These are phyloP conservation scores for Alectura lathami DNA, from an alignment of 2,113 vertebrate species.

Conservation along the genomic window DNA sequence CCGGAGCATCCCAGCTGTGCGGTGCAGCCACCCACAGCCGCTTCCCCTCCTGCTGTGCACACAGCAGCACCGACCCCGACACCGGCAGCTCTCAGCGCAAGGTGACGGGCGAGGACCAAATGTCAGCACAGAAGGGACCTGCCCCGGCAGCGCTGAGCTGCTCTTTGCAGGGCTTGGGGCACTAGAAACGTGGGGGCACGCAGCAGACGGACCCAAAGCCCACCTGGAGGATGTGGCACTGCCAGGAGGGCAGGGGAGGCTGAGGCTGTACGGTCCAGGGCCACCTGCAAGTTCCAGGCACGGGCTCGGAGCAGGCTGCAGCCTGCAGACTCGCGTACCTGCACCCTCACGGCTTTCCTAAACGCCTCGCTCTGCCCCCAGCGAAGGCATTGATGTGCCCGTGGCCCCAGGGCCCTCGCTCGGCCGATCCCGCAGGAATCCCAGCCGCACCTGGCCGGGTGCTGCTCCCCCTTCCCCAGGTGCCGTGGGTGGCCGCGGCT, in stretches of 20 bases:
- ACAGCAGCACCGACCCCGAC: not conserved
- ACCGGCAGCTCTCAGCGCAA: not conserved
- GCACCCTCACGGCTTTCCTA: not conserved
- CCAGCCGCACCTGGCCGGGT: slow-evolving; percentile 10
- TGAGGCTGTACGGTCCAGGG: rapidly evolving
- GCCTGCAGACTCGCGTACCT: not conserved
- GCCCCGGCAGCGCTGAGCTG: not conserved
- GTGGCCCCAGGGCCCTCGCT: not conserved
- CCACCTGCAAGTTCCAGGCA: not conserved
- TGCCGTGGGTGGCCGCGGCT: not conserved
- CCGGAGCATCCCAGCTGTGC: slow-evolving; percentile 45
- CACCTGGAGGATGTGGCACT: not conserved
- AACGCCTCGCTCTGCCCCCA: not conserved
- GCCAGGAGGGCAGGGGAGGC: not conserved
- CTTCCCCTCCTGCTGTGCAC: not conserved
- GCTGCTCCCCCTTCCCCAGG: not conserved
- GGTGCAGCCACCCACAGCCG: slow-evolving; percentile 3
- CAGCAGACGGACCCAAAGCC: rapidly evolving
- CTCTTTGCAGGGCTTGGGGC: not conserved
- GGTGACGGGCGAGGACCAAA: rapidly evolving
- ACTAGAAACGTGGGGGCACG: rapidly evolving
- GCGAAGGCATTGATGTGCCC: not conserved
- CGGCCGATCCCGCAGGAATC: not conserved
- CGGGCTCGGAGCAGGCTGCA: not conserved
- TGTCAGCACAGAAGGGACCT: not conserved